Percentiles rank a stretch among this genome's conserved stretches.
Evolutionary conservation across 2,113 vertebrate species (phyloP).

Genomic region (Glaucomys volans): DNA sequence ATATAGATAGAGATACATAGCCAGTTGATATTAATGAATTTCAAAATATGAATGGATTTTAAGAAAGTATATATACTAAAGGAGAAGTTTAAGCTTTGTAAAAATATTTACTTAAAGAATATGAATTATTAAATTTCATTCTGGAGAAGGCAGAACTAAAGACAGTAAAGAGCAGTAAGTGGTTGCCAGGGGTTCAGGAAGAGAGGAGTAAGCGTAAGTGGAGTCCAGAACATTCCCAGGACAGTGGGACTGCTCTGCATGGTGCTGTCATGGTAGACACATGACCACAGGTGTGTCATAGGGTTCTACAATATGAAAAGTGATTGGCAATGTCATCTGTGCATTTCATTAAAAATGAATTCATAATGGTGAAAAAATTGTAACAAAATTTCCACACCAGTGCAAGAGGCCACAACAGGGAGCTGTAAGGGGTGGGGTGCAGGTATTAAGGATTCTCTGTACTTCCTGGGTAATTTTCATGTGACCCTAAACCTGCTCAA

Average conservation of each 20-base stretch:
- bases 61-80: not conserved
- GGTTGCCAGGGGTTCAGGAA: not conserved
- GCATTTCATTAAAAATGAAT: not conserved
- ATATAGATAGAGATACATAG: too few relatives aligned
- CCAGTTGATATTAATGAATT: not conserved
- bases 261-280: too few relatives aligned
- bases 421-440: not conserved
- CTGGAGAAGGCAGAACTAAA: not conserved
- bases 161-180: not conserved
- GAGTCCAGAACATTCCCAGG: not conserved
- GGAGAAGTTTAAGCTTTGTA: not conserved
- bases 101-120: not conserved
- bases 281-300: too few relatives aligned
- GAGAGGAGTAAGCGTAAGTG: accelerated
- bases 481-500: not conserved
- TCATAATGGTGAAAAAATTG: not conserved
- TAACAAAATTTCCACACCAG: not conserved
- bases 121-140: not conserved
- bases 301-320: accelerated
- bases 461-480: not conserved
- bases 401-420: not conserved
- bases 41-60: not conserved
- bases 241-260: accelerated
- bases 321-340: not conserved
- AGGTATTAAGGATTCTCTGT: not conserved